Base-by-base conservation (phyloP, 2,797 vertebrate species). In the Hippopotamyrus pictus region DNA sequence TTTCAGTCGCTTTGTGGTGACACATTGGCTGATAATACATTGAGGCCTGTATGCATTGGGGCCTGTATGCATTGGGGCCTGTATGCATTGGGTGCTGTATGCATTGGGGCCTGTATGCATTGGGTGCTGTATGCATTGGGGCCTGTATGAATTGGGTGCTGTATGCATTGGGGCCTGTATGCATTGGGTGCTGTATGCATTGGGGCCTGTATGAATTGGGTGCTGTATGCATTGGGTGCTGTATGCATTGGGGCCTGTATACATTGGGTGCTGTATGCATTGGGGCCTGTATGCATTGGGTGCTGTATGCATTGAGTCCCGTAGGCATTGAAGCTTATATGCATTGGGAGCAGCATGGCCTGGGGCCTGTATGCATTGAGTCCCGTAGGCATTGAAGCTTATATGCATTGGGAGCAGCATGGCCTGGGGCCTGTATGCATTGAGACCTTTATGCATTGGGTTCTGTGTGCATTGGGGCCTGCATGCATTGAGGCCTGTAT, bases 101-200 rank as follows among this genome's bases (percentile, higher is more conserved):
- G 57, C n/a, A 59, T 59, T 8, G n/a, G 2, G n/a, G 6, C 2
- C 57, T 62, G 57, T 0, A 2, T 62, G 57, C 0, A 62, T 22
- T 0, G 2, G 7, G 57, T n/a, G n/a, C 59, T 62, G n/a, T 1
- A 3, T 62, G 59, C n/a, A 62, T 25, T 57, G 53, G 0, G 53
- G 0, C 1, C 5, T n/a, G 5, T 0, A 19, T 54, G 53, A 0
- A 54, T 54, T 0, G 0, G 17, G 53, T 0, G 3, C 17, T 17
- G 51, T 19, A 8, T 62, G 8, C 6, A 62, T 62, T 3, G n/a
- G 7, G 22, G 0, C 8, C 22, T 25, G 59, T 0, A 3, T 65
- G 59, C 2, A 59, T 59, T 22, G 2, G 2, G 54, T 1, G 6
- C 57, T 22, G 54, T 2, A 6, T n/a, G 54, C n/a, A 62, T 62